phyloP scores from a whole-genome alignment of 2,113 vertebrate genomes.

The Bos taurus region DNA sequence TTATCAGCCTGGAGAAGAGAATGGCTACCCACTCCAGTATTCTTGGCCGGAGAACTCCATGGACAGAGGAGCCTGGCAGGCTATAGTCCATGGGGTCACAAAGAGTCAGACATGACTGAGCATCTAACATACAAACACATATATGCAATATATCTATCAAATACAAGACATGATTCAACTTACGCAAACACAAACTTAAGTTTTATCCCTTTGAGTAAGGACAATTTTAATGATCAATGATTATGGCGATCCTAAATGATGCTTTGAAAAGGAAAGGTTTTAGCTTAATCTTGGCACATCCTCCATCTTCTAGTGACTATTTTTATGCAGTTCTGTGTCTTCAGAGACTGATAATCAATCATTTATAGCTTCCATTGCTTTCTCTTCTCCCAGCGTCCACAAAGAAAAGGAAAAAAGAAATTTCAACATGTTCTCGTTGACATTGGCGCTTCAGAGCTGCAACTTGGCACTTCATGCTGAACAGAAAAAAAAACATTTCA shows the following conservation, averaged over 20 bases:
- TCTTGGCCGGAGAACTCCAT: background rate
- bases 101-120: background rate
- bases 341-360: background rate
- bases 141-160: background rate
- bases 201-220: constrained; percentile 24
- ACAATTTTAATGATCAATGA: background rate
- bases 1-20: background rate
- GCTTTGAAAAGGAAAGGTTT: background rate
- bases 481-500: background rate
- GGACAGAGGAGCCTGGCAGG: background rate
- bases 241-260: background rate
- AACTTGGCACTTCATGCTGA: background rate
- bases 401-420: background rate
- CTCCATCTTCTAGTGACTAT: background rate
- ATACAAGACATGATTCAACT: background rate
- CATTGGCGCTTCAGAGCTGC: background rate
- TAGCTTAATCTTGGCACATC: background rate
- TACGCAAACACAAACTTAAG: background rate
- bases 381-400: background rate
- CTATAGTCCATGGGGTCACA: background rate
- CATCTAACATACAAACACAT: background rate
- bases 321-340: background rate
- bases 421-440: background rate
- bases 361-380: background rate
- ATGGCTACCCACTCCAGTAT: background rate